Evolutionary conservation across 2,888 invertebrate species (phyloP), one percentile per base, ranked within the genome.

Genomic region (Nemoura dubitans): DNA sequence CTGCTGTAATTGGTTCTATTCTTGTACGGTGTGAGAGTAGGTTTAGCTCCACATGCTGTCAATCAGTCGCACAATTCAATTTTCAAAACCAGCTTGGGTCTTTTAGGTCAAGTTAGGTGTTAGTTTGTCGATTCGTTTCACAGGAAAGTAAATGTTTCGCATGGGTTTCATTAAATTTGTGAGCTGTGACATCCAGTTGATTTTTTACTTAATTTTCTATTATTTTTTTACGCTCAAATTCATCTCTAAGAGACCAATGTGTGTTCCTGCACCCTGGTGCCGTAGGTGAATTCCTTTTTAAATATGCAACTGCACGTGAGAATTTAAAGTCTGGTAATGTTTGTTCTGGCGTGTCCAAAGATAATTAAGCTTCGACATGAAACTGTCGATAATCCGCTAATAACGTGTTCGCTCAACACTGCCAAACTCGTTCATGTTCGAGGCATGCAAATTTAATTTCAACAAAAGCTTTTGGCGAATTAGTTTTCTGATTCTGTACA

Each of bases 401-500:
- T 59, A 59, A 10, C 21, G 21, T 7, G 59, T 14, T 59, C 59
- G 59, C 59, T n/a, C 36, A 36, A 36, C 36, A 36, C 36, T 6
- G 36, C 3, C 36, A 6, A 36, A 36, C 36, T 36, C 3, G 36
- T 36, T 36, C 36, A 36, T 36, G 59, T 10, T 59, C 21, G 59
- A 1, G 1, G 6, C 14, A 59, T 59, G 59, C 59, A 59, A 59
- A 59, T 59, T 59, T 59, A 7, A 59, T 59, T 59, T 59, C 59
- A 59, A 59, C 59, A 59, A 59, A 59, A 59, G 59, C 59, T 59
- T 59, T 59, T 59, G 59, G 59, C 59, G 59, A 59, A 59, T 59
- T 21, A 21, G 16, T 59, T 59, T 59, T 59, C 59, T 59, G 59
- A 59, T 21, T 59, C 14, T 21, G 59, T 59, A 59, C 59, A 21